Conservation (phyloP, 2,797 vertebrate species). For the Eidolon dupreanum region DNA sequence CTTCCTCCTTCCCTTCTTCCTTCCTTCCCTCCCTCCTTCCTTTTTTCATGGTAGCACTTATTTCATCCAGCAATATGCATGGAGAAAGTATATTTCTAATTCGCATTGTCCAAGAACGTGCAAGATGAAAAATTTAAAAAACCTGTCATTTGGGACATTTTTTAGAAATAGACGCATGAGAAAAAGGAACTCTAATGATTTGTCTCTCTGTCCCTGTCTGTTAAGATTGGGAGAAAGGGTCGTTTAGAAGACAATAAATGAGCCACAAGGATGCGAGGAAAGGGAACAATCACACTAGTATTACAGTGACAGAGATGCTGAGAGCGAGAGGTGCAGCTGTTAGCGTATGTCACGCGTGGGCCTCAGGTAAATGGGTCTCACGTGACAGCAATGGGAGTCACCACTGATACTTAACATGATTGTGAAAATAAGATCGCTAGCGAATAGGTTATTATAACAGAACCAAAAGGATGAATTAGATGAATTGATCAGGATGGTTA, state of each 20-base stretch:
- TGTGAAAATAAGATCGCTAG: not conserved
- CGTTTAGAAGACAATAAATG: not conserved
- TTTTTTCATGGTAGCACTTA: not conserved
- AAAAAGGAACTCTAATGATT: not conserved
- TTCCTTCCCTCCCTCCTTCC: rapidly evolving
- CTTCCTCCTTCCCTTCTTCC: no score
- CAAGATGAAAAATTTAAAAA: not conserved
- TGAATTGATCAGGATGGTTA: no score
- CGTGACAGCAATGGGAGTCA: not conserved
- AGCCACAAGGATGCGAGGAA: not conserved
- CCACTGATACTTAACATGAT: no score
- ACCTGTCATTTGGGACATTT: not conserved
- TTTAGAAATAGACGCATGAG: not conserved
- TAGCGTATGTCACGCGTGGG: not conserved
- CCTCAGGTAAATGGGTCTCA: not conserved
- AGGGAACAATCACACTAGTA: not conserved
- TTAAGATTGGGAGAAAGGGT: no score
- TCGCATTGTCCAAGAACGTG: not conserved
- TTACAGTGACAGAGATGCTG: not conserved
- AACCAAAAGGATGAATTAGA: not conserved
- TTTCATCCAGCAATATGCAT: not conserved
- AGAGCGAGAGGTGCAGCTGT: not conserved
- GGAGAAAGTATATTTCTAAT: not conserved
- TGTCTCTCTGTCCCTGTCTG: not conserved
- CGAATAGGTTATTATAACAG: not conserved